Evolutionary conservation across 2,113 vertebrate species (phyloP).

Genomic region (Merops nubicus): DNA sequence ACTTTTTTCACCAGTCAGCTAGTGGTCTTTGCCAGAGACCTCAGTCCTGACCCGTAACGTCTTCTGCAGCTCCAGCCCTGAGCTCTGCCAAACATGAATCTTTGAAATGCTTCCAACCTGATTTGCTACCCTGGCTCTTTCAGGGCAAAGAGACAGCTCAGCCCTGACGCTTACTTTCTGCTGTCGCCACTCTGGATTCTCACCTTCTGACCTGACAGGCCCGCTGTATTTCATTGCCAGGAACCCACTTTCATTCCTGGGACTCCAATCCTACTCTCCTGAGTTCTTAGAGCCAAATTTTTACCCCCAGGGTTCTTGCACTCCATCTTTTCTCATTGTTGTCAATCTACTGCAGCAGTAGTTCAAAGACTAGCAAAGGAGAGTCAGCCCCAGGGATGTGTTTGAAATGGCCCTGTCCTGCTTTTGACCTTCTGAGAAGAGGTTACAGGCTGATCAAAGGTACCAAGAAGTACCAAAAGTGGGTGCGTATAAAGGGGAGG

Average conservation of each 20-base stretch:
- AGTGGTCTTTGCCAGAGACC: not conserved
- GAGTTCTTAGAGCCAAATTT: not conserved
- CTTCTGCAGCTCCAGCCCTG: not conserved
- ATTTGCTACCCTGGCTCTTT: not conserved
- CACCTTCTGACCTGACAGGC: not conserved
- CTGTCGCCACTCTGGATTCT: not conserved
- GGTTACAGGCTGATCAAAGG: not conserved
- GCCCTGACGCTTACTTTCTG: not conserved
- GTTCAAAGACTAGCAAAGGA: not conserved
- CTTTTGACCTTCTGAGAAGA: not conserved
- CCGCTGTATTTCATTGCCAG: not conserved
- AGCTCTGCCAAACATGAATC: not conserved
- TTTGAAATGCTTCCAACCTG: not conserved
- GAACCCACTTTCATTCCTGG: not conserved
- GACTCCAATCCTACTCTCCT: not conserved
- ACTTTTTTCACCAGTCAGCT: not conserved
- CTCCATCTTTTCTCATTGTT: not conserved
- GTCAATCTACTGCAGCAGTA: not conserved
- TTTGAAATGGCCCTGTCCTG: not conserved
- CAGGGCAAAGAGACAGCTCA: not conserved
- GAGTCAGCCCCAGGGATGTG: not conserved
- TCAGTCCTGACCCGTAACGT: not conserved
- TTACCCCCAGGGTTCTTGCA: not conserved
- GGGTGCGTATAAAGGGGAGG: not conserved
- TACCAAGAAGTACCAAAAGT: not conserved